Percentiles rank a stretch among this genome's conserved stretches.
phyloP scores from a whole-genome alignment of 2,113 vertebrate genomes.

The Ameiurus melas region DNA sequence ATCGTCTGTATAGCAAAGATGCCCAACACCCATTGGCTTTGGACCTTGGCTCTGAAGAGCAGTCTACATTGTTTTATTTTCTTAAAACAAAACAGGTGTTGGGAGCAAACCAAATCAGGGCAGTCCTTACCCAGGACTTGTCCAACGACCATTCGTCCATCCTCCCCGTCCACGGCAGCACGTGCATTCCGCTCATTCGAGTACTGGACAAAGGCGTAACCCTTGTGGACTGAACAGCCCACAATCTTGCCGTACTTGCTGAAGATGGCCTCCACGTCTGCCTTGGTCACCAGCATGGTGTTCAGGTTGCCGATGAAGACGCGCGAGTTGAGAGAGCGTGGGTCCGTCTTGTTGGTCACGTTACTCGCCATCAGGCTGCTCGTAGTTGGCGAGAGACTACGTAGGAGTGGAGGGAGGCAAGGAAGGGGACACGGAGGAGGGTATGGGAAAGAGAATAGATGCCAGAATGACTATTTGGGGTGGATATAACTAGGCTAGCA shows the following conservation, averaged over 20 bases:
- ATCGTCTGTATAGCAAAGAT: neutral
- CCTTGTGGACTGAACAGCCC: slow-evolving; percentile 90
- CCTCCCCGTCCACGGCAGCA: slow-evolving; percentile 80
- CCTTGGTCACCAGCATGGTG: slow-evolving; percentile 89
- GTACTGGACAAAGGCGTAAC: slow-evolving; percentile 88
- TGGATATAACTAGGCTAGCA: neutral
- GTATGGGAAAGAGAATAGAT: slow-evolving; percentile 11
- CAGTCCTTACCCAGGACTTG: slow-evolving; percentile 75
- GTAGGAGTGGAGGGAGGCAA: neutral
- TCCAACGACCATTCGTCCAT: slow-evolving; percentile 87
- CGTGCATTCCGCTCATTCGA: slow-evolving; percentile 84
- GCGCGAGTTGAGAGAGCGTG: slow-evolving; percentile 86
- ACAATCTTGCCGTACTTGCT: slow-evolving; percentile 89
- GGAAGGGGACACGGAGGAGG: neutral
- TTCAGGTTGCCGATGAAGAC: slow-evolving; percentile 93
- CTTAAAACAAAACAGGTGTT: neutral
- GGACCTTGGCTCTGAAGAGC: neutral
- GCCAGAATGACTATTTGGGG: neutral
- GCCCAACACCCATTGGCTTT: neutral
- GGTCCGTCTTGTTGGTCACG: slow-evolving; percentile 91
- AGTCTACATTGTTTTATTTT: neutral
- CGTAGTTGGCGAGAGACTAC: slow-evolving; percentile 58
- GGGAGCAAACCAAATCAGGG: neutral
- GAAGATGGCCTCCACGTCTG: slow-evolving; percentile 89
- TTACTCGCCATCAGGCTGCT: slow-evolving; percentile 83